These are phyloP conservation scores for Columba livia DNA, from an alignment of 2,113 vertebrate species.

Conservation along the genomic window DNA sequence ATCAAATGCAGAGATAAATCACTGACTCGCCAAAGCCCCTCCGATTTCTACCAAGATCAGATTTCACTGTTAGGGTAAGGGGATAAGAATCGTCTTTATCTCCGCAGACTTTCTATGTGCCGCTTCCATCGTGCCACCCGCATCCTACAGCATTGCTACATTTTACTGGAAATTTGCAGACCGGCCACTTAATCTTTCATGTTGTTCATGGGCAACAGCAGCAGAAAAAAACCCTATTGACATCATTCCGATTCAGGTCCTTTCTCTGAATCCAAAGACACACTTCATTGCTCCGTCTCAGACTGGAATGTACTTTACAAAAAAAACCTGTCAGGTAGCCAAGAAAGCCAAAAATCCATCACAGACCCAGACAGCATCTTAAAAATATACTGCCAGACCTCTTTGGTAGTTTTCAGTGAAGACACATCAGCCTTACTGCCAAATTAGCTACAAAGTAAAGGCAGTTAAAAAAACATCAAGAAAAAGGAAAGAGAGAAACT, in stretches of 20 bases:
- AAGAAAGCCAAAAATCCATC: conserved; percentile 35
- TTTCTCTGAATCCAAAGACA: conserved; percentile 7
- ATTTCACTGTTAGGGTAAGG: background rate
- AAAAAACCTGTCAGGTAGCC: background rate
- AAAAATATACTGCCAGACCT: background rate
- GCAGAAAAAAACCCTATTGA: background rate
- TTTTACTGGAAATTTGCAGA: background rate
- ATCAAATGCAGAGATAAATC: background rate
- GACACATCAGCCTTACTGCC: background rate
- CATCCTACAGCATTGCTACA: rapidly evolving
- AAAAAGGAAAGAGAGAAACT: background rate
- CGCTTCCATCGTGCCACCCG: background rate
- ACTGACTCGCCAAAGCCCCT: background rate
- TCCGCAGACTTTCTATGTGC: rapidly evolving
- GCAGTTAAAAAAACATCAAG: background rate
- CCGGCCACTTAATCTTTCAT: background rate
- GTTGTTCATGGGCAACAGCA: background rate
- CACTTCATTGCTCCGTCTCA: conserved; percentile 6
- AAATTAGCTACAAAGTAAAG: background rate
- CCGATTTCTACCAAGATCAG: background rate
- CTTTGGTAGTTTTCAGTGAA: background rate
- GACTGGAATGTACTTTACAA: background rate
- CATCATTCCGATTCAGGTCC: background rate
- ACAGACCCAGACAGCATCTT: background rate
- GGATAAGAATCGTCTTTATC: background rate